Conservation (phyloP, 1,140 invertebrate species). For the Drosophila prosaltans region DNA sequence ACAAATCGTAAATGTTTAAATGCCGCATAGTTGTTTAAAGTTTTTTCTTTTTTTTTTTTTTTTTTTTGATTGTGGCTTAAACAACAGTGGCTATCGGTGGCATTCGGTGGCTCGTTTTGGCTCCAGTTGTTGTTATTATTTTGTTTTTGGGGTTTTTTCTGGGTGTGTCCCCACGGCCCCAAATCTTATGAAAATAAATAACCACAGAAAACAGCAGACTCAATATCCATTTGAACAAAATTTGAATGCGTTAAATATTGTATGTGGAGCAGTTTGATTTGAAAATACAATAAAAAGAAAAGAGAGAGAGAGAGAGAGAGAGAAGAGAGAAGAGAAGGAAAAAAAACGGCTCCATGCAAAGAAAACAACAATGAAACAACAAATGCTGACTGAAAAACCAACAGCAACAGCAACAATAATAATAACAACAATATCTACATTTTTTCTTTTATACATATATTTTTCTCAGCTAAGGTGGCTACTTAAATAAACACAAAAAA, state of each 20-base stretch:
- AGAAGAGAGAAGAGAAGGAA: neutral
- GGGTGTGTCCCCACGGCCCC: conserved; percentile 65
- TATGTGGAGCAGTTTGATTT: conserved; percentile 79
- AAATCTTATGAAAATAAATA: conserved; percentile 76
- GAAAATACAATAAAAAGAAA: conserved; percentile 44
- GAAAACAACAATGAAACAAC: conserved; percentile 78
- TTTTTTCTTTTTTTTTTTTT: neutral
- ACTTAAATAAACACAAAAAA: conserved; percentile 78
- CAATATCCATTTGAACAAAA: conserved; percentile 31
- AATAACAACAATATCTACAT: conserved; percentile 5
- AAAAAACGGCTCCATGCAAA: conserved; percentile 45
- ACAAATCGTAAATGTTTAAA: conserved; percentile 78
- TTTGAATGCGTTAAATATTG: conserved; percentile 77
- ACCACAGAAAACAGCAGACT: conserved; percentile 38
- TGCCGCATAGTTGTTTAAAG: conserved; percentile 67
- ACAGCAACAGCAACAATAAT: conserved; percentile 60
- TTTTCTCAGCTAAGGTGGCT: conserved; percentile 49
- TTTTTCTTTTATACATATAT: conserved; percentile 21
- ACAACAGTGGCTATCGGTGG: conserved; percentile 73
- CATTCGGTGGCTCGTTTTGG: conserved; percentile 56
- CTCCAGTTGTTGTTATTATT: neutral
- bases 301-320: neutral
- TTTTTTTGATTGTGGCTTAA: neutral
- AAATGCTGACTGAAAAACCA: conserved; percentile 54
- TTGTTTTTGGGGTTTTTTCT: neutral